Evolutionary conservation across 1,140 invertebrate species (phyloP).

Genomic region (Drosophila funebris): DNA sequence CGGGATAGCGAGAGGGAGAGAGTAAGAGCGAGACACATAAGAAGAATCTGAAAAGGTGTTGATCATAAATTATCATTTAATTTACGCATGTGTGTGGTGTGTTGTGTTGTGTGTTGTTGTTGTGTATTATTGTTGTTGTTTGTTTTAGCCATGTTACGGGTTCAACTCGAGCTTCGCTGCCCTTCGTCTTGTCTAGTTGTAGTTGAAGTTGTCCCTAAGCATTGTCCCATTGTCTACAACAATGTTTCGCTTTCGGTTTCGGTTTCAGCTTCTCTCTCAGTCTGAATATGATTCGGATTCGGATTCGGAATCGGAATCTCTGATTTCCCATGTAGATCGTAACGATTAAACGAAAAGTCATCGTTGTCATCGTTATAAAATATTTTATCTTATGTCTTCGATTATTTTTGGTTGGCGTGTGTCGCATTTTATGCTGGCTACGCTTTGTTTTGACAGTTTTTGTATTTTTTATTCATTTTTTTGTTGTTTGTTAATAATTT

Average conservation of each 20-base stretch:
- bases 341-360: conserved; percentile 57
- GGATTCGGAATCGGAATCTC: conserved; percentile 34
- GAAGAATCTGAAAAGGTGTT: conserved; percentile 78
- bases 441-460: conserved; percentile 73
- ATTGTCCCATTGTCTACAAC: conserved; percentile 73
- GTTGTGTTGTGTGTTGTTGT: conserved; percentile 52
- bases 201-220: conserved; percentile 14
- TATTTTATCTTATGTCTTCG: conserved; percentile 57
- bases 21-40: conserved; percentile 25
- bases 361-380: conserved; percentile 60
- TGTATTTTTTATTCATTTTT: too few relatives aligned
- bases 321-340: conserved; percentile 46
- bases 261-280: conserved; percentile 16
- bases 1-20: conserved; percentile 8
- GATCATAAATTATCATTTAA: conserved; percentile 82
- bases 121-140: conserved; percentile 49
- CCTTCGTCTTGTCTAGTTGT: conserved; percentile 6
- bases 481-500: too few relatives aligned
- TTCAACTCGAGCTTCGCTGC: neutral
- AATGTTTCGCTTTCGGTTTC: conserved; percentile 58
- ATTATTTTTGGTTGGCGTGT: conserved; percentile 57
- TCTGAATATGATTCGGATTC: conserved; percentile 59
- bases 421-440: conserved; percentile 66
- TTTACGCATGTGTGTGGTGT: conserved; percentile 77
- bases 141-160: conserved; percentile 21